Base-by-base conservation (phyloP, 2,797 vertebrate species). In the Acrocephalus scirpaceus region DNA sequence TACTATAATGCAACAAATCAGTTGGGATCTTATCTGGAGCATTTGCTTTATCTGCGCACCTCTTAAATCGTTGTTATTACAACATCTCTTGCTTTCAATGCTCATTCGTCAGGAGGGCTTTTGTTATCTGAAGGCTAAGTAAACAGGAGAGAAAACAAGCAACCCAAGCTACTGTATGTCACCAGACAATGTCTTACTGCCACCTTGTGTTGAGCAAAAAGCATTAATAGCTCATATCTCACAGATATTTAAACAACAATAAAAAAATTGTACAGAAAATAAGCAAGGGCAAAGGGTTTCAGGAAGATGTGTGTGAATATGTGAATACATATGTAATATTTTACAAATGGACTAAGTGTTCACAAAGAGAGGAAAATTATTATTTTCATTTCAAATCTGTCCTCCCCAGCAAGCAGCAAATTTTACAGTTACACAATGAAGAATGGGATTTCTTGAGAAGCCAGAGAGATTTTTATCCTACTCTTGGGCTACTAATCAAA, bases 151-250 rank as follows among this genome's bases (percentile, higher is more conserved):
- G 45, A 64, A 92, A 95, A 50, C 17, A 71, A 85, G 48, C 16
- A 30, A 18, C 18, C 13, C 36, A 69, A 70, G 13, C 67, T 34
- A 32, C 21, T 18, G 34, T 40, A 27, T 22, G 8, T n/a, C 67
- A 61, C 88, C 11, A 8, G n/a, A 34, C 78, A 90, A 88, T 96
- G 60, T 85, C 91, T 77, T 93, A 91, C 95, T 98, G 97, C 98
- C 98, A 98, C 96, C 98, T 92, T 61, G 97, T 96, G 98, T 94
- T 73, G 34, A 93, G 48, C 6, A 79, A 82, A 75, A 83, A 74
- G 21, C 34, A 64, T 5, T 9, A 76, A 42, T 9, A 38, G 13
- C 10, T 66, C 25, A 2, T 34, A 34, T 60, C 44, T 86, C 45
- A 69, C 5, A 51, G 36, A 34, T 12, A 19, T 9, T 64, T 56